phyloP scores from a whole-genome alignment of 2,113 vertebrate genomes.

The Nyctereutes procyonoides region DNA sequence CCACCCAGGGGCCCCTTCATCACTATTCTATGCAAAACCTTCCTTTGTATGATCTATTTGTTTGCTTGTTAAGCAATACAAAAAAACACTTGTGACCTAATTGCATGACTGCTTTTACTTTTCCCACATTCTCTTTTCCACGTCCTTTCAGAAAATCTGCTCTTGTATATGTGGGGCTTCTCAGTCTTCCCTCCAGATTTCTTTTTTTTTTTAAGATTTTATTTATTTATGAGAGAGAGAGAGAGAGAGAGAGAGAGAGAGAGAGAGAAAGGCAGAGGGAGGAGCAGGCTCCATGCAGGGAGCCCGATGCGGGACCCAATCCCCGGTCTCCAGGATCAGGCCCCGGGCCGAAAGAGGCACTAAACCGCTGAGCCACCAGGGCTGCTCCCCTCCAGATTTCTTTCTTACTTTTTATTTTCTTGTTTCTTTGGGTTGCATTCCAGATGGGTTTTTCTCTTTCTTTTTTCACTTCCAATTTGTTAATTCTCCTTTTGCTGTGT shows the following conservation, averaged over 20 bases:
- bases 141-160: neutral
- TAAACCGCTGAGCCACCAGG: no score
- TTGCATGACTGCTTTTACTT: neutral
- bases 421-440: neutral
- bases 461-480: neutral
- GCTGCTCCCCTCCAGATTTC: neutral
- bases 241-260: no score
- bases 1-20: neutral
- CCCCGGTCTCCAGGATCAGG: no score
- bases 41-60: neutral
- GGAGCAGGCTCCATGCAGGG: no score
- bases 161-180: neutral
- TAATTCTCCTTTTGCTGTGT: neutral
- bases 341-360: no score
- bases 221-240: no score
- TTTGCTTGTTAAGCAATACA: neutral
- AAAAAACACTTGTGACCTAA: neutral
- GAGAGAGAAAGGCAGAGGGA: no score
- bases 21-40: neutral
- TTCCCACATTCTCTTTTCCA: neutral
- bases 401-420: neutral
- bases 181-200: neutral
- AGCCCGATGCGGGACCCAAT: no score
- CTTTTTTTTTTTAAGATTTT: neutral
- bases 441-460: neutral